Evolutionary conservation across 2,113 vertebrate genomes (phyloP).

Genomic region (Prionailurus viverrinus): DNA sequence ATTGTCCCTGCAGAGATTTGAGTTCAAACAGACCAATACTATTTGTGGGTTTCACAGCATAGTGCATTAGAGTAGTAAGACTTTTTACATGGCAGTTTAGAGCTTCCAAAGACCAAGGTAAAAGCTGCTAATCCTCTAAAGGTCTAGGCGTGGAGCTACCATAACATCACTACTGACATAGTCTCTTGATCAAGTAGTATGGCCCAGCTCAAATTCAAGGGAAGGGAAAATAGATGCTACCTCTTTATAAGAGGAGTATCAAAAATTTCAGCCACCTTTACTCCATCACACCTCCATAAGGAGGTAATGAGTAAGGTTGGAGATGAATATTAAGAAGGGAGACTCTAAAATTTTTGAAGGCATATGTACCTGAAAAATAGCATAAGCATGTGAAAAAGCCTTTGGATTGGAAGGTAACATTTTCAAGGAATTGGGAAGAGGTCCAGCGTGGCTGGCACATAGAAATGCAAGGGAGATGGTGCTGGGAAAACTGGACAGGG

Average conservation of each 20-base stretch:
- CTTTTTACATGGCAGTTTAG: neutral
- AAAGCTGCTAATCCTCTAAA: neutral
- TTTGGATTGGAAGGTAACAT: neutral
- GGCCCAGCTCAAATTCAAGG: neutral
- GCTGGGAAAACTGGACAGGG: too few relatives aligned
- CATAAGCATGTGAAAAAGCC: neutral
- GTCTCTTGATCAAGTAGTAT: neutral
- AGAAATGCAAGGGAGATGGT: neutral
- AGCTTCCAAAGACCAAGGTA: neutral
- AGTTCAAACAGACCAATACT: neutral
- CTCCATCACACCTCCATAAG: neutral
- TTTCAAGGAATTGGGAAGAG: neutral
- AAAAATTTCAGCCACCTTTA: slow-evolving; percentile 31
- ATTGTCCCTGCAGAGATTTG: neutral
- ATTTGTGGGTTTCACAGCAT: neutral
- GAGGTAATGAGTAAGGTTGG: neutral
- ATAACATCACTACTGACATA: neutral
- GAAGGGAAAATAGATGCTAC: neutral
- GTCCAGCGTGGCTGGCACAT: neutral
- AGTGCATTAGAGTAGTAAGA: neutral
- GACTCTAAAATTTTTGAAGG: slow-evolving; percentile 5
- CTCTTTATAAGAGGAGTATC: neutral
- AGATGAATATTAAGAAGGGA: neutral
- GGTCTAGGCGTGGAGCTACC: neutral
- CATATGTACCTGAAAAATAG: neutral